Evolutionary conservation across 2,113 vertebrate genomes (phyloP).

Genomic region (Oncorhynchus masou): DNA sequence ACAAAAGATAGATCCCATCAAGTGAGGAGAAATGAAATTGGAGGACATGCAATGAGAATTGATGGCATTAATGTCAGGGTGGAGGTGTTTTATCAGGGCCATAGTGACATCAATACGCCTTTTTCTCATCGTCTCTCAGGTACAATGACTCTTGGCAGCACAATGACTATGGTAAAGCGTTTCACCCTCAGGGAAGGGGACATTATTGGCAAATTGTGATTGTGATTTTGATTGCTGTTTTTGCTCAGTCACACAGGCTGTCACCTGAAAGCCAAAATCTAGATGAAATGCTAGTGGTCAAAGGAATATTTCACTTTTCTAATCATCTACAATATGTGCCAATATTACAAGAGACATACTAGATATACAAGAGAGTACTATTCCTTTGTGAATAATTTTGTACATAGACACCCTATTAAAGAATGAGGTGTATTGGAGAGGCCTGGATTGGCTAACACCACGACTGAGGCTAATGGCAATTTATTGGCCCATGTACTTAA

Average conservation of each 20-base stretch:
- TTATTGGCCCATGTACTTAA: too few species aligned
- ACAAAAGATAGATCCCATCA: slow-evolving; percentile 14
- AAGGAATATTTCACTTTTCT: slow-evolving; percentile 3
- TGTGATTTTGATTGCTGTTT: neutral
- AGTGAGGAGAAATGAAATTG: slow-evolving; percentile 26
- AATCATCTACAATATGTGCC: neutral
- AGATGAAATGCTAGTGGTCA: slow-evolving; percentile 15
- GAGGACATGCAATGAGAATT: neutral
- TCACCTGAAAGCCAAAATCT: slow-evolving; percentile 11
- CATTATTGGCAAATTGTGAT: neutral
- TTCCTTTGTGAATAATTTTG: neutral
- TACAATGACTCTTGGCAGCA: neutral
- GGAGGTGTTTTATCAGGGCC: neutral
- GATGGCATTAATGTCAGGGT: neutral
- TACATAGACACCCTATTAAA: neutral
- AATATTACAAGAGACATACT: neutral
- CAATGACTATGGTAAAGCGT: neutral
- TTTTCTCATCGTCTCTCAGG: neutral
- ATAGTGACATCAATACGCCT: neutral
- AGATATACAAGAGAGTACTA: neutral
- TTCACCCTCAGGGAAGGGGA: neutral
- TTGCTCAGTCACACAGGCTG: neutral
- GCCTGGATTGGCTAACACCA: too few species aligned
- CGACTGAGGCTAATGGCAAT: too few species aligned
- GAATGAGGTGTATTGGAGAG: too few species aligned